phyloP scores from a whole-genome alignment of 2,797 vertebrate genomes.

The Holocentrus rufus region DNA sequence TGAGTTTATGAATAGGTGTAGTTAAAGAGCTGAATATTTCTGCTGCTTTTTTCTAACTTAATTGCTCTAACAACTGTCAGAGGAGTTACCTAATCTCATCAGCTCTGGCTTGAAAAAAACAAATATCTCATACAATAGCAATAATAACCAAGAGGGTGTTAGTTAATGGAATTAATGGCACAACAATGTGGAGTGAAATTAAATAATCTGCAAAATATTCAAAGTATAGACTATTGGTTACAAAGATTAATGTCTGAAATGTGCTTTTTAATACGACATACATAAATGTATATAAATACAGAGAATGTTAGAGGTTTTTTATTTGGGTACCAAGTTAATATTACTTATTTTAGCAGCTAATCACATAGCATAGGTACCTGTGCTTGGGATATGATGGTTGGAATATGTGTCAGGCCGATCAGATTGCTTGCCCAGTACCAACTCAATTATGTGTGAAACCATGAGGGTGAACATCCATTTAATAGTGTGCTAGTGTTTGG shows the following conservation, averaged over 20 bases:
- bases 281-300: not conserved
- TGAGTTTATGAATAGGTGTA: constrained; percentile 51
- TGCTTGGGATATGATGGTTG: not conserved
- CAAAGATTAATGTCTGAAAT: constrained; percentile 6
- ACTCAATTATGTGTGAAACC: constrained; percentile 18
- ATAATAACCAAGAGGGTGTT: not conserved
- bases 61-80: not conserved
- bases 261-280: not conserved
- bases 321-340: not conserved
- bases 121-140: not conserved
- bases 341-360: not conserved
- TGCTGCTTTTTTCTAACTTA: not conserved
- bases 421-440: constrained; percentile 12
- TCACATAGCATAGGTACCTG: not conserved
- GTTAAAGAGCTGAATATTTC: constrained; percentile 16
- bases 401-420: constrained; percentile 10
- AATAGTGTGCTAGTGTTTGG: constrained; percentile 46
- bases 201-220: not conserved
- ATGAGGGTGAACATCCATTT: constrained; percentile 19
- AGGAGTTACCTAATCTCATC: not conserved
- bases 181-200: not conserved
- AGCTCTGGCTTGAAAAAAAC: not conserved
- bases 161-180: not conserved
- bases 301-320: not conserved
- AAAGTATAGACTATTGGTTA: not conserved